Percentiles rank a stretch among this genome's conserved stretches.
Conservation (phyloP, 2,113 vertebrate genomes). For the Pan troglodytes region DNA sequence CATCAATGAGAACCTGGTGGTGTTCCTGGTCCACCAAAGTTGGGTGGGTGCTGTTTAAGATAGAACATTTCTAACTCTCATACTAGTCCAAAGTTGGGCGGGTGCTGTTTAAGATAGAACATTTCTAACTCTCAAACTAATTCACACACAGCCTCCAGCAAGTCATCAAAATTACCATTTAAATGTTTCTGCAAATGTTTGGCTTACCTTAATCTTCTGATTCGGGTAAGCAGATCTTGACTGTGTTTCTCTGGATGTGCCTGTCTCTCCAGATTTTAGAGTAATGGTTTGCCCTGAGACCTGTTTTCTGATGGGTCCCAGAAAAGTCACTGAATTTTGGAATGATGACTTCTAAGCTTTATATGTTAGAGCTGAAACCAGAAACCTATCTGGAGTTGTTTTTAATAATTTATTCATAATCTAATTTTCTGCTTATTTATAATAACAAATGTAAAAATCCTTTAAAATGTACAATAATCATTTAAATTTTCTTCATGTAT, state of each 20-base stretch:
- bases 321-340: background rate
- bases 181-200: background rate
- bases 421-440: background rate
- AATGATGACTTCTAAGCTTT: background rate
- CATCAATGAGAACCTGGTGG: background rate
- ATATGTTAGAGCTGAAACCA: background rate
- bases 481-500: background rate
- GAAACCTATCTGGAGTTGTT: constrained; percentile 22
- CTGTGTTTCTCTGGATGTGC: background rate
- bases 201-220: background rate
- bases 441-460: background rate
- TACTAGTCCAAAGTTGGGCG: background rate
- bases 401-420: background rate
- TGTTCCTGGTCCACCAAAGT: background rate
- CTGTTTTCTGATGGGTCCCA: background rate
- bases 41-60: background rate
- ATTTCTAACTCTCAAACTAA: background rate
- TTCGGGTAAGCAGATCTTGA: background rate
- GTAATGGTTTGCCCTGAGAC: background rate
- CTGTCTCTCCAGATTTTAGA: background rate
- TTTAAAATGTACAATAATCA: background rate
- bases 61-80: background rate
- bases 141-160: background rate
- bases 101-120: background rate
- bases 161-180: background rate